Percentiles rank a stretch among this genome's conserved stretches.
These are phyloP conservation scores for Myopa tessellatipennis DNA, from an alignment of 2,888 invertebrate genomes.

Conservation along the genomic window DNA sequence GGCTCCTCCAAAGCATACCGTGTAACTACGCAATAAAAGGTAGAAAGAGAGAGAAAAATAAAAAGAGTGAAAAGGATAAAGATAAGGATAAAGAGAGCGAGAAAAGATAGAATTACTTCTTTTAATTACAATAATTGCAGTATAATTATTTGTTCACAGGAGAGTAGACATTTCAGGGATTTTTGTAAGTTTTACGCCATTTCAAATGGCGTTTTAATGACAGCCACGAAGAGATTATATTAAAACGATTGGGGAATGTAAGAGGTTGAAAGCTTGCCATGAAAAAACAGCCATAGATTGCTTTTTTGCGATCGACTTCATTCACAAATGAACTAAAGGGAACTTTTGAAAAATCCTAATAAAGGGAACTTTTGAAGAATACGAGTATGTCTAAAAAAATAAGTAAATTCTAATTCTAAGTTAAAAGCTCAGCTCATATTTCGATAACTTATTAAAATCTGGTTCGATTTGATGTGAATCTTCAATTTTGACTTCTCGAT, in stretches of 20 bases:
- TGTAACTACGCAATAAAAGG: neutral
- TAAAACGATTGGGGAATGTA: too few species aligned
- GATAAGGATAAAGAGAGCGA: neutral
- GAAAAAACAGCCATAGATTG: too few species aligned
- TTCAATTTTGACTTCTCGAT: too few species aligned
- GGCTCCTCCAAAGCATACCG: neutral
- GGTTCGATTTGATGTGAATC: too few species aligned
- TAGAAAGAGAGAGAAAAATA: neutral
- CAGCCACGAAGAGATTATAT: neutral
- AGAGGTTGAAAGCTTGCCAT: too few species aligned
- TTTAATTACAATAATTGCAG: constrained; percentile 34
- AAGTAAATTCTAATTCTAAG: too few species aligned
- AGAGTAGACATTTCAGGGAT: neutral
- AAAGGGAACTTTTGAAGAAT: too few species aligned
- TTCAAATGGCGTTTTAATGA: neutral
- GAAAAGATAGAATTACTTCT: neutral
- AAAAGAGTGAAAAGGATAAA: neutral
- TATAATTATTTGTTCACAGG: constrained; percentile 15
- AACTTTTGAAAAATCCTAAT: too few species aligned
- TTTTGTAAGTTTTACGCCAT: neutral
- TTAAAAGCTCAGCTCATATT: too few species aligned
- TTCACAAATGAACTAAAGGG: too few species aligned
- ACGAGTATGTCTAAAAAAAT: neutral
- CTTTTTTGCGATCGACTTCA: too few species aligned
- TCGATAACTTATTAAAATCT: too few species aligned